These are phyloP conservation scores for Tanaodytes sp. DNA, from an alignment of 2,888 invertebrate species.

Conservation along the genomic window DNA sequence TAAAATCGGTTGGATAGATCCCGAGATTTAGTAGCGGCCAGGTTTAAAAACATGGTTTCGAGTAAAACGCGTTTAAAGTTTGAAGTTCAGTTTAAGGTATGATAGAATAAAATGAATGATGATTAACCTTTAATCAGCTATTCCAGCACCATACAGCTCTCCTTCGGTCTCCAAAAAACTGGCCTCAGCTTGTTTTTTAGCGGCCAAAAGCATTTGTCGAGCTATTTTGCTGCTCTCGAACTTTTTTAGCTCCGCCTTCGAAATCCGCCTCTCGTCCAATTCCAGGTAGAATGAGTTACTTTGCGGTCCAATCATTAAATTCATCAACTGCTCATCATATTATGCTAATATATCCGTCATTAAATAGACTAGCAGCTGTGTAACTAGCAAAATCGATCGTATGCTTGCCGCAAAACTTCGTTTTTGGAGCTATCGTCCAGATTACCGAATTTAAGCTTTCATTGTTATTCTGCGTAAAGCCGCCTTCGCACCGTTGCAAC, in stretches of 20 bases:
- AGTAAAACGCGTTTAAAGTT: constrained; percentile 30
- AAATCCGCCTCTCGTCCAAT: constrained; percentile 20
- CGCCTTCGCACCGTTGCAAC: constrained; percentile 6
- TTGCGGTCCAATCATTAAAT: constrained; percentile 16
- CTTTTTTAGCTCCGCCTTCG: constrained; percentile 9
- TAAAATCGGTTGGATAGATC: constrained; percentile 32
- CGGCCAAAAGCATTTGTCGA: constrained; percentile 22
- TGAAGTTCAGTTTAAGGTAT: constrained; percentile 19
- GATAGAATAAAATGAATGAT: constrained; percentile 25
- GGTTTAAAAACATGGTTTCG: constrained; percentile 26
- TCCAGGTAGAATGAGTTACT: constrained; percentile 1
- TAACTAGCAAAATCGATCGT: constrained; percentile 13
- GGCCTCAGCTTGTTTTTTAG: constrained; percentile 14
- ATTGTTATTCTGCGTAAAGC: constrained; percentile 1
- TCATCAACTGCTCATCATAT: constrained; percentile 19
- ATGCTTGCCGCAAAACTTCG: constrained; percentile 35
- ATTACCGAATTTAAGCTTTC: constrained; percentile 21
- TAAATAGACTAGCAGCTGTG: constrained; percentile 18
- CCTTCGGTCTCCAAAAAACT: constrained; percentile 10
- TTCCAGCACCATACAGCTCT: constrained; percentile 14
- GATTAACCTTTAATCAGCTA: constrained; percentile 6
- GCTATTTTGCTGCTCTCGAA: constrained; percentile 24
- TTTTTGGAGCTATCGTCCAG: constrained; percentile 48
- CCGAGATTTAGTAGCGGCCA: constrained; percentile 25
- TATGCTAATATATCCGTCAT: constrained; percentile 14